A percentile compares a stretch with the other conserved stretches of the same genome.
Evolutionary conservation across 2,888 invertebrate genomes (phyloP).

Genomic region (Sycophila texana): DNA sequence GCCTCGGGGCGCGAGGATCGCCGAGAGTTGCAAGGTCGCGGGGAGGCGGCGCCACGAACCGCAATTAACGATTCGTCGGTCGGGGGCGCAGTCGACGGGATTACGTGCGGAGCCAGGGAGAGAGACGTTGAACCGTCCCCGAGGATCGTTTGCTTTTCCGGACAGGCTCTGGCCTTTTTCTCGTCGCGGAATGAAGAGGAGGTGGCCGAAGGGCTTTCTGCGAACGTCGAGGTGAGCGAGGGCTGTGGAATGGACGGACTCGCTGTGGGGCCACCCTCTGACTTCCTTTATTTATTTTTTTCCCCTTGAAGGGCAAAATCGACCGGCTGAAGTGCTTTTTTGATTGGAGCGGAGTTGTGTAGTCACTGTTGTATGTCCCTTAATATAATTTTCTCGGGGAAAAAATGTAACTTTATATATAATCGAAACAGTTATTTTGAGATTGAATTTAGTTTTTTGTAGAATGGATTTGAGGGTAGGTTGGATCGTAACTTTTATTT

Average conservation of each 20-base stretch:
- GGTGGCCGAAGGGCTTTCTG: conserved; percentile 26
- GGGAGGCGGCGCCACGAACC: background rate
- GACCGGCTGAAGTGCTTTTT: too few species aligned
- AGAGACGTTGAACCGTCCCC: conserved; percentile 40
- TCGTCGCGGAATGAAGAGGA: background rate
- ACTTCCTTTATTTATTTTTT: background rate
- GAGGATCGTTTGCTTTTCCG: conserved; percentile 51
- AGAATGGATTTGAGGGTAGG: too few species aligned
- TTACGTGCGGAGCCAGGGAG: background rate
- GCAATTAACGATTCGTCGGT: conserved; percentile 30
- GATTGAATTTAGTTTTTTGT: too few species aligned
- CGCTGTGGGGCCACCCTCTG: background rate
- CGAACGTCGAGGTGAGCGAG: conserved; percentile 13
- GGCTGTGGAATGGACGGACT: background rate
- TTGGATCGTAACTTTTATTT: too few species aligned
- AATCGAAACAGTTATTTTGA: too few species aligned
- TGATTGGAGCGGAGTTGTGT: too few species aligned
- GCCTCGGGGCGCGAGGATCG: too few species aligned
- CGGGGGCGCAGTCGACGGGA: background rate
- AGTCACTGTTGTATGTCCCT: too few species aligned
- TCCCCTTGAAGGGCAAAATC: too few species aligned
- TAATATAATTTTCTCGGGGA: too few species aligned
- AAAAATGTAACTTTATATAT: too few species aligned
- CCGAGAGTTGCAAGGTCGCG: too few species aligned
- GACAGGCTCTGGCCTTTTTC: background rate